phyloP scores from a whole-genome alignment of 92 coral and sea anemone genomes.

The Porites rus region DNA sequence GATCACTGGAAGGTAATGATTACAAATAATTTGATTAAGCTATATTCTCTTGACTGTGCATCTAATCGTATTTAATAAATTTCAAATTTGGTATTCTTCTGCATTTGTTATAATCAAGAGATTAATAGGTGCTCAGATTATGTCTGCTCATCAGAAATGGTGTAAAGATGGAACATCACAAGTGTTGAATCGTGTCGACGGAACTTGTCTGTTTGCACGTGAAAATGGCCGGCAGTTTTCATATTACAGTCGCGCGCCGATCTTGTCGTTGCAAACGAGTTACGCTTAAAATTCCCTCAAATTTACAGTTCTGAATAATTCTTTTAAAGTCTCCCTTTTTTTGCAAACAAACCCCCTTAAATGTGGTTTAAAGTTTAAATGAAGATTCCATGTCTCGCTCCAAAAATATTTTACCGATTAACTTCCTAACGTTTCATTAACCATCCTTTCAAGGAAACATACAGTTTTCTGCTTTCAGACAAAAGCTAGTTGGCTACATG shows the following conservation, averaged over 20 bases:
- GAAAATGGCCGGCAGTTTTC: constrained; percentile 25
- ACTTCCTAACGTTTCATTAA: background rate
- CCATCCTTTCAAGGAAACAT: background rate
- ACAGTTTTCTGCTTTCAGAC: constrained; percentile 23
- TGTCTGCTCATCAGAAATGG: too few species aligned
- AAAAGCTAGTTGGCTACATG: constrained; percentile 40
- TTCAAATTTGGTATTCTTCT: background rate
- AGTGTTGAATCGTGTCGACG: background rate
- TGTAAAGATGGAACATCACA: background rate
- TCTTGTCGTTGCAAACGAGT: constrained; percentile 10
- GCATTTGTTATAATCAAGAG: background rate
- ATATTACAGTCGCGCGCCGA: background rate
- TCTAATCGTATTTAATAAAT: background rate
- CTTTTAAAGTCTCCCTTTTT: background rate
- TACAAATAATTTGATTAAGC: background rate
- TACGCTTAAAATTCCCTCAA: background rate
- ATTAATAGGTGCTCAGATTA: background rate
- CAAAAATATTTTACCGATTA: background rate
- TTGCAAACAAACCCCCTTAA: background rate
- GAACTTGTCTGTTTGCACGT: background rate
- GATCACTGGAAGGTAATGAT: constrained; percentile 93
- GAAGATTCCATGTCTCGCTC: background rate
- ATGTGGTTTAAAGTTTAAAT: background rate
- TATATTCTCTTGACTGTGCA: background rate
- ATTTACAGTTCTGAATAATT: too few species aligned